A percentile compares a stretch with the other conserved stretches of the same genome.
Conservation (phyloP, 2,113 vertebrate species). For the Semicossyphus pulcher region DNA sequence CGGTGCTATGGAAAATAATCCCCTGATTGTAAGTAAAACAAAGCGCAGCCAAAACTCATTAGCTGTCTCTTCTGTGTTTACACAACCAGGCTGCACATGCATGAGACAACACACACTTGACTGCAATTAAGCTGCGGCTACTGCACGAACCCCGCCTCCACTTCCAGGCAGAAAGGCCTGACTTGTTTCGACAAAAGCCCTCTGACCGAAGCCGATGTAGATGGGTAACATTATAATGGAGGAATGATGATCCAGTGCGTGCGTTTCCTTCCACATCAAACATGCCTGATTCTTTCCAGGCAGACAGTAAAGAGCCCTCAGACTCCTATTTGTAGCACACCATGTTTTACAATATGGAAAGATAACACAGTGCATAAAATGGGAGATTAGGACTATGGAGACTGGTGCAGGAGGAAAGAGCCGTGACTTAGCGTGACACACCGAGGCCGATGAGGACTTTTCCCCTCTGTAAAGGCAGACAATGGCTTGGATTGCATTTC, state of each 20-base stretch:
- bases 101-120: slow-evolving; percentile 50
- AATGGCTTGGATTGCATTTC: too few species aligned
- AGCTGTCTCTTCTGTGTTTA: slow-evolving; percentile 39
- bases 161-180: slow-evolving; percentile 31
- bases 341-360: too few species aligned
- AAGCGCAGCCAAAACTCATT: slow-evolving; percentile 52
- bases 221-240: neutral
- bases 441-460: too few species aligned
- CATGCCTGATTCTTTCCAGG: neutral
- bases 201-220: neutral
- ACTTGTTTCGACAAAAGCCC: slow-evolving; percentile 30
- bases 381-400: too few species aligned
- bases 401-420: too few species aligned
- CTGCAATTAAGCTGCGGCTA: slow-evolving; percentile 59
- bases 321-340: neutral
- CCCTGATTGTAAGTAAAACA: slow-evolving; percentile 58
- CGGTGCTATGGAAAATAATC: slow-evolving; percentile 52
- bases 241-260: slow-evolving; percentile 14
- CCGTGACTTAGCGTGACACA: too few species aligned
- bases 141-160: slow-evolving; percentile 19
- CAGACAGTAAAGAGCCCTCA: neutral
- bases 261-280: slow-evolving; percentile 29
- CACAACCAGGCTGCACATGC: neutral
- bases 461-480: too few species aligned
- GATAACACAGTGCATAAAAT: too few species aligned